Percentiles rank a stretch among this genome's conserved stretches.
Conservation (phyloP, 2,113 vertebrate species). For the Pygathrix nemaeus region DNA sequence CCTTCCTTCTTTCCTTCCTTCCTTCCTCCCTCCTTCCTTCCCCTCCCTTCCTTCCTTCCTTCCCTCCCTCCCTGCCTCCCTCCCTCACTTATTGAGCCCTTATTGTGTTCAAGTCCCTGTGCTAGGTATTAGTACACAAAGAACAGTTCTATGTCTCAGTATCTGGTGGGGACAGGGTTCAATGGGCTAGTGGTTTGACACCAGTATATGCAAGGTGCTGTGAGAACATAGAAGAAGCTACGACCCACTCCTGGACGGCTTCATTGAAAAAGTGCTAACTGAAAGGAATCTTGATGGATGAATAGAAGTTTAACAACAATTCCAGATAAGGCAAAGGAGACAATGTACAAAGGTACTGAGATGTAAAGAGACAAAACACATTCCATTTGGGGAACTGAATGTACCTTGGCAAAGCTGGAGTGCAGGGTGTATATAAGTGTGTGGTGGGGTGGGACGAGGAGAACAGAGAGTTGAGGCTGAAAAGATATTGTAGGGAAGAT, state of each 20-base stretch:
- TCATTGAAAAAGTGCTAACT: background rate
- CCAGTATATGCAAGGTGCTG: background rate
- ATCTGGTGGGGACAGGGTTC: background rate
- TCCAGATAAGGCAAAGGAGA: background rate
- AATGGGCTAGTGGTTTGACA: background rate
- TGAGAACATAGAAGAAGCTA: background rate
- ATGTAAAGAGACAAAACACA: conserved; percentile 13
- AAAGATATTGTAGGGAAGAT: background rate
- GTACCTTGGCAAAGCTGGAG: background rate
- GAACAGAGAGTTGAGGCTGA: background rate
- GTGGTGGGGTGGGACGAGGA: background rate
- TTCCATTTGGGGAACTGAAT: background rate
- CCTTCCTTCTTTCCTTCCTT: fast-evolving
- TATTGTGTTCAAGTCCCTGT: background rate
- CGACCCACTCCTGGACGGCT: background rate
- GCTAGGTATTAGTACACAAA: background rate
- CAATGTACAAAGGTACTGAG: conserved; percentile 35
- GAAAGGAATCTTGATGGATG: background rate
- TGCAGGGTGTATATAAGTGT: background rate
- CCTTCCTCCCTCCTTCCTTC: too few species aligned
- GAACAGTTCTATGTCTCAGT: background rate
- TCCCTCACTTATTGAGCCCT: background rate
- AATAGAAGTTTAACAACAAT: background rate
- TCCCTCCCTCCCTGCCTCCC: fast-evolving
- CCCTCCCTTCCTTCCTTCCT: too few species aligned